phyloP scores from a whole-genome alignment of 1,140 invertebrate genomes.

The Tetragonula clypearis region DNA sequence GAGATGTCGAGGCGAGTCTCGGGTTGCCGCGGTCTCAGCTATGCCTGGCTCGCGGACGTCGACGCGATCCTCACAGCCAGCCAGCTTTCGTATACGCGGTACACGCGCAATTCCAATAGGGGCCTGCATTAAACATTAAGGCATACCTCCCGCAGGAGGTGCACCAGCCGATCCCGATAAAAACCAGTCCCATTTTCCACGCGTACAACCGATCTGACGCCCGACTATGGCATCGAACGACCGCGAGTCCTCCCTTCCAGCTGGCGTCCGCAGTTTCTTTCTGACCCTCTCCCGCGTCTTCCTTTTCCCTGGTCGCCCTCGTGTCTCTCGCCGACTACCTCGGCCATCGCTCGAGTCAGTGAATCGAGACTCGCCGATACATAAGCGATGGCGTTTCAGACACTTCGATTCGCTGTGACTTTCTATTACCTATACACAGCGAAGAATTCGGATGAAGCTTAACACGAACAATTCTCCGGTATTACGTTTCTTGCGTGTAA shows the following conservation, averaged over 20 bases:
- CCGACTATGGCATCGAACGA: constrained; percentile 66
- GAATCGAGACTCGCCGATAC: constrained; percentile 63
- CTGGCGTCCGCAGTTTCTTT: constrained; percentile 61
- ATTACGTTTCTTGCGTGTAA: no score
- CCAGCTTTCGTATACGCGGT: constrained; percentile 46
- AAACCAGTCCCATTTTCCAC: constrained; percentile 75
- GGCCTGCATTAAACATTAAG: constrained; percentile 72
- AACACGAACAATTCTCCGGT: no score
- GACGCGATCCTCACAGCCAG: constrained; percentile 27
- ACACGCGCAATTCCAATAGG: constrained; percentile 55
- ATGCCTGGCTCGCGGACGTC: constrained; percentile 50
- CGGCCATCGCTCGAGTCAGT: constrained; percentile 46
- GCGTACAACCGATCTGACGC: constrained; percentile 71
- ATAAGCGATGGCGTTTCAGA: no score
- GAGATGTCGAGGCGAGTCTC: constrained; percentile 11
- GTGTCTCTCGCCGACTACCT: constrained; percentile 54
- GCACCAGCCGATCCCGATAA: constrained; percentile 60
- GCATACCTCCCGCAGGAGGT: constrained; percentile 56
- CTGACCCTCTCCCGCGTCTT: constrained; percentile 48
- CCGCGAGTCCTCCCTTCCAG: constrained; percentile 28
- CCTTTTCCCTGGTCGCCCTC: constrained; percentile 48
- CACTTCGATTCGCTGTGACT: no score
- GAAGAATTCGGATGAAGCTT: no score
- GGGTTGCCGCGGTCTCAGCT: constrained; percentile 18
- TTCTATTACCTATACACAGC: no score